These are phyloP conservation scores for Meloe dianella DNA, from an alignment of 2,888 invertebrate species.

Conservation along the genomic window DNA sequence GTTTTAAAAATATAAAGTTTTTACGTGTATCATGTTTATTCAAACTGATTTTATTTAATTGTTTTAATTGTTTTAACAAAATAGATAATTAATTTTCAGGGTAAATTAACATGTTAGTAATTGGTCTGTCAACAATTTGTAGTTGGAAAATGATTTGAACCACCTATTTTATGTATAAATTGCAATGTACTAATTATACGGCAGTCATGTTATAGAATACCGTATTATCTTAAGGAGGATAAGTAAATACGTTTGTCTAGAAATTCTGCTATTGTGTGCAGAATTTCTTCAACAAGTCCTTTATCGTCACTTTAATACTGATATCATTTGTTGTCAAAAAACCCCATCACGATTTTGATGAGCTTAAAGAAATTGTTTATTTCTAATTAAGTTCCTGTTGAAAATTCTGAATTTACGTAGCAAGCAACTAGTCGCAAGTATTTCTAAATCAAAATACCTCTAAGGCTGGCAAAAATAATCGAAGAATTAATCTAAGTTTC, in stretches of 20 bases:
- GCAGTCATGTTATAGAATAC: background rate
- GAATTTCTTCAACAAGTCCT: too few species aligned
- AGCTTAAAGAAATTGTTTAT: too few species aligned
- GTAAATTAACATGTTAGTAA: background rate
- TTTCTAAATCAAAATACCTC: too few species aligned
- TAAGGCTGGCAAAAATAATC: too few species aligned
- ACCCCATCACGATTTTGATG: too few species aligned
- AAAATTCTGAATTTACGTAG: too few species aligned
- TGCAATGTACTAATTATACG: background rate
- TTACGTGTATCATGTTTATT: background rate
- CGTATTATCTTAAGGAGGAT: background rate
- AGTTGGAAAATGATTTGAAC: background rate
- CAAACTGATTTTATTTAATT: background rate
- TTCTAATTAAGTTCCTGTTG: too few species aligned
- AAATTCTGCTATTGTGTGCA: background rate
- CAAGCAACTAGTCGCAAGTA: too few species aligned
- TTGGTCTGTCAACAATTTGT: background rate
- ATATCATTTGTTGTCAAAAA: too few species aligned
- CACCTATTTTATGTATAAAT: background rate
- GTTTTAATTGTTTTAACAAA: background rate
- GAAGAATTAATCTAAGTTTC: too few species aligned
- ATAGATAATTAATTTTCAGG: background rate
- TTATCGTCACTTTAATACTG: too few species aligned
- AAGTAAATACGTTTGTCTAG: constrained; percentile 2
- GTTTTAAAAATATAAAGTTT: background rate